Evolutionary conservation across 2,797 vertebrate genomes (phyloP).

Genomic region (Enteromius paludinosus): DNA sequence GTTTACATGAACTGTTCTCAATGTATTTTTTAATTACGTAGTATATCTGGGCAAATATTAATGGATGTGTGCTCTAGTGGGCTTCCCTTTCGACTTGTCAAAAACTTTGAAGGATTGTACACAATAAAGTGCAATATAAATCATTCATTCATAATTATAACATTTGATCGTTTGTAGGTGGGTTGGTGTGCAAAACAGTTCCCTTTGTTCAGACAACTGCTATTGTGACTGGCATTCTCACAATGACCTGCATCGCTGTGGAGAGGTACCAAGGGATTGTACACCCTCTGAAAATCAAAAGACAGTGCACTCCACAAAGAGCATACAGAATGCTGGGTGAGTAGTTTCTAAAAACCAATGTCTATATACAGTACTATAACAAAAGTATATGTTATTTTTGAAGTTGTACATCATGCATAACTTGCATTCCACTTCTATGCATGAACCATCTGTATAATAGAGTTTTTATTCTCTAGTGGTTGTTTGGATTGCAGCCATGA

Average conservation of each 20-base stretch:
- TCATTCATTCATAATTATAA: too few relatives aligned
- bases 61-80: too few relatives aligned
- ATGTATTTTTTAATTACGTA: not conserved
- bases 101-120: not conserved
- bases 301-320: constrained; percentile 80
- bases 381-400: too few relatives aligned
- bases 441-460: not conserved
- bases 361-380: too few relatives aligned
- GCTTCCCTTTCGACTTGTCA: not conserved
- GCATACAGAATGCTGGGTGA: constrained; percentile 84
- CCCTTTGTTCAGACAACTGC: constrained; percentile 86
- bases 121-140: too few relatives aligned
- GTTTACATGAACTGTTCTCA: not conserved
- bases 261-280: constrained; percentile 87
- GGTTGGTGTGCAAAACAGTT: constrained; percentile 84
- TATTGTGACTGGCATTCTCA: constrained; percentile 84
- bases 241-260: constrained; percentile 86
- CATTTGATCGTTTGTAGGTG: constrained; percentile 67
- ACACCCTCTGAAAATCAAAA: constrained; percentile 83
- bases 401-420: constrained; percentile 3
- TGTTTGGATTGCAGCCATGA: constrained; percentile 80
- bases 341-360: not conserved
- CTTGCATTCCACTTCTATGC: not conserved
- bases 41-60: not conserved
- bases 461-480: constrained; percentile 67